Percentiles rank a stretch among this genome's conserved stretches.
These are phyloP conservation scores for Pristiophorus japonicus DNA, from an alignment of 2,113 vertebrate species.

Conservation along the genomic window DNA sequence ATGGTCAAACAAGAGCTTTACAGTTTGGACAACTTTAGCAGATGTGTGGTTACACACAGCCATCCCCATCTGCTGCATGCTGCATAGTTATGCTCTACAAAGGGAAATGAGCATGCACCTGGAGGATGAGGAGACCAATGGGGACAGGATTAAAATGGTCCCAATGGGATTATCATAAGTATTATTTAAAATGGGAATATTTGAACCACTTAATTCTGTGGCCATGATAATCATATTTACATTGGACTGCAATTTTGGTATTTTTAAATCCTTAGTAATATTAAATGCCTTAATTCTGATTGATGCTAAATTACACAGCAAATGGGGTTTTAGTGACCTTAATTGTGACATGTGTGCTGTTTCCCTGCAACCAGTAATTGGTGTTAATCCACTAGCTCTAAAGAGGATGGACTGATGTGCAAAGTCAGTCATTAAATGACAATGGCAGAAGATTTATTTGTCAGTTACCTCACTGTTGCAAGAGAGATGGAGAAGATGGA, in stretches of 20 bases:
- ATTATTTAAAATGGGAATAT: background rate
- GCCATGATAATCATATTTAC: background rate
- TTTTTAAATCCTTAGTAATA: background rate
- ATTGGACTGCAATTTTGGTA: background rate
- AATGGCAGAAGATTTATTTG: background rate
- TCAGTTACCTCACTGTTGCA: background rate
- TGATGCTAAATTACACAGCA: conserved; percentile 14
- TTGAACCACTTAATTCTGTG: background rate
- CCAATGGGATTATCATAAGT: background rate
- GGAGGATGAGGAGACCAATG: background rate
- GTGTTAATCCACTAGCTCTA: background rate
- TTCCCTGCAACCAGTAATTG: background rate
- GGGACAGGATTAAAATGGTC: background rate
- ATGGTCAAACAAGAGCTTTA: too few species aligned
- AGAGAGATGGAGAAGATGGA: background rate
- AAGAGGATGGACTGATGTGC: background rate
- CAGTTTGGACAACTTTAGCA: too few species aligned
- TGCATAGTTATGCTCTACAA: too few species aligned
- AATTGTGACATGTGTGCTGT: background rate
- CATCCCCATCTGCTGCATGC: too few species aligned
- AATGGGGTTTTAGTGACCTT: background rate
- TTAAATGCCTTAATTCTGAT: background rate
- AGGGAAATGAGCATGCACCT: background rate
- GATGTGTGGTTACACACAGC: too few species aligned
- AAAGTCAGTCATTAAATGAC: background rate